Percentiles rank a stretch among this genome's conserved stretches.
phyloP scores from a whole-genome alignment of 2,797 vertebrate species.

The Micropoecilia bifurca region DNA sequence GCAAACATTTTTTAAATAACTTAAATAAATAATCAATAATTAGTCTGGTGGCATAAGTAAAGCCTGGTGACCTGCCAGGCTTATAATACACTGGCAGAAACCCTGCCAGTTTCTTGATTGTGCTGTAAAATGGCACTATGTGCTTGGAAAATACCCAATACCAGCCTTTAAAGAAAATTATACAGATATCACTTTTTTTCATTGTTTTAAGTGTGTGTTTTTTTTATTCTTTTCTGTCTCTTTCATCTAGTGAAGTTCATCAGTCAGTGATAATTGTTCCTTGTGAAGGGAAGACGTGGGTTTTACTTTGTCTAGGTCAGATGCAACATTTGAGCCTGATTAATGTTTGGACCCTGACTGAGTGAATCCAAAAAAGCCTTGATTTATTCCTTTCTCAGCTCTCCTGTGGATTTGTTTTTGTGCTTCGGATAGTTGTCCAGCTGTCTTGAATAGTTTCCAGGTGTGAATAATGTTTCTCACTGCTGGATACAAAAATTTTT shows the following conservation, averaged over 20 bases:
- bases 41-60: too few species aligned
- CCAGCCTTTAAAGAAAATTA: not conserved
- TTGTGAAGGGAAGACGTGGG: not conserved
- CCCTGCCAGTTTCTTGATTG: too few species aligned
- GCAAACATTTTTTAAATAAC: too few species aligned
- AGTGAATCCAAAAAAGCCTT: not conserved
- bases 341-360: not conserved
- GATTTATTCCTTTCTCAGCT: not conserved
- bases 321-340: not conserved
- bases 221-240: not conserved
- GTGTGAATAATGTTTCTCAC: conserved; percentile 1
- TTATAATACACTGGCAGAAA: too few species aligned
- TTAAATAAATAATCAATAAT: too few species aligned
- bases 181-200: not conserved
- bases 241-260: not conserved
- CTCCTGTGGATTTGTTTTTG: not conserved
- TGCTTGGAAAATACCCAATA: too few species aligned
- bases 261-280: not conserved
- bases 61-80: too few species aligned
- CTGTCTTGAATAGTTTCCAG: not conserved
- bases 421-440: not conserved
- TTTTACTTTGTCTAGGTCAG: not conserved
- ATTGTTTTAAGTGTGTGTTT: not conserved
- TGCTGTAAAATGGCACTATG: too few species aligned
- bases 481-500: not conserved